These are phyloP conservation scores for Melanostoma scalare DNA, from an alignment of 2,888 invertebrate species.

Conservation along the genomic window DNA sequence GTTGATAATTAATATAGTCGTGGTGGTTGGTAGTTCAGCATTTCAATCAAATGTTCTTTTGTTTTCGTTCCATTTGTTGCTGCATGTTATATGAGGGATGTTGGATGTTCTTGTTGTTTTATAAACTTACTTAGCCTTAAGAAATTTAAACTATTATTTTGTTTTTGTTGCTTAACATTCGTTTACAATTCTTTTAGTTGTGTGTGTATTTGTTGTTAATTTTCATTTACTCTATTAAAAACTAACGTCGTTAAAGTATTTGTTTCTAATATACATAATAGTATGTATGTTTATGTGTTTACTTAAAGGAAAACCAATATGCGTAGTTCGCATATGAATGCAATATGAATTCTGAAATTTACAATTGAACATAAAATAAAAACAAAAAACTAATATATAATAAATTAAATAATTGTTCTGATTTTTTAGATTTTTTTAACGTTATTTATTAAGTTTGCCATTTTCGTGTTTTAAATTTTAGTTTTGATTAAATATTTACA, in stretches of 20 bases:
- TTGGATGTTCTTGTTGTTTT: conserved; percentile 15
- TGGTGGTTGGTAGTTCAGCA: conserved; percentile 18
- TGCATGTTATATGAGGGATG: conserved; percentile 44
- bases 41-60: conserved; percentile 6
- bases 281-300: background rate
- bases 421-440: conserved; percentile 7
- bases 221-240: conserved; percentile 29
- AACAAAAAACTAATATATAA: conserved; percentile 32
- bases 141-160: conserved; percentile 51
- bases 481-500: conserved; percentile 59
- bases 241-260: conserved; percentile 27
- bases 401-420: conserved; percentile 17
- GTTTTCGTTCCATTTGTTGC: conserved; percentile 6
- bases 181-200: conserved; percentile 43
- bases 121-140: conserved; percentile 66
- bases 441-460: conserved; percentile 14
- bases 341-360: conserved; percentile 41
- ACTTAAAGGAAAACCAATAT: conserved; percentile 8
- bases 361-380: conserved; percentile 23
- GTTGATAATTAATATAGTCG: conserved; percentile 16
- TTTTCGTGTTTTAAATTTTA: conserved; percentile 26
- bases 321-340: too few species aligned
- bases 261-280: conserved; percentile 20
- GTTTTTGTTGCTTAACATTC: conserved; percentile 63
- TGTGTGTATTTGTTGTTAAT: conserved; percentile 13